phyloP scores from a whole-genome alignment of 2,888 invertebrate genomes.

The Stratiomys singularior region DNA sequence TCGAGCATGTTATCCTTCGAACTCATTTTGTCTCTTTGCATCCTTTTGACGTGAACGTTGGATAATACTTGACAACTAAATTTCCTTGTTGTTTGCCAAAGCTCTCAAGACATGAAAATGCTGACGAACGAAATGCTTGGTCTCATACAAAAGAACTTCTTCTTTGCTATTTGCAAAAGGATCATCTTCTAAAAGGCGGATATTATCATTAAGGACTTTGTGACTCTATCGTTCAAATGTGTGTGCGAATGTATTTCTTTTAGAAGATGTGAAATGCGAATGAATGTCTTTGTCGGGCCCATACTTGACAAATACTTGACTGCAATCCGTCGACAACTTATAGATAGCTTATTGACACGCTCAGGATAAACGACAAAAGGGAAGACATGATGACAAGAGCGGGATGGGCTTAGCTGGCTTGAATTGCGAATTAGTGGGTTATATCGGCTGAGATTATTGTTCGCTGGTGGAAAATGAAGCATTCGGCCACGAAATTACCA shows the following conservation, averaged over 20 bases:
- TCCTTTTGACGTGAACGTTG: not conserved
- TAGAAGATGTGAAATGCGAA: conserved; percentile 15
- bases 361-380: not conserved
- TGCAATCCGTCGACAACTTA: conserved; percentile 26
- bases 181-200: conserved; percentile 14
- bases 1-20: not conserved
- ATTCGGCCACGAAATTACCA: too few relatives aligned
- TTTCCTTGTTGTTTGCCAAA: not conserved
- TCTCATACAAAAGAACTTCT: not conserved
- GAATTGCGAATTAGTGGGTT: not conserved
- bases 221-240: not conserved
- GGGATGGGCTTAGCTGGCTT: not conserved
- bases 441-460: not conserved
- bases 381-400: not conserved
- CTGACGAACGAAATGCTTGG: conserved; percentile 22
- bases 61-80: not conserved
- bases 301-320: conserved; percentile 30
- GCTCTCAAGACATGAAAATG: conserved; percentile 28
- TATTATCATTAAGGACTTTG: conserved; percentile 11
- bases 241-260: not conserved
- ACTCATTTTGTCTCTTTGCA: not conserved
- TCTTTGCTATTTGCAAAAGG: conserved; percentile 26
- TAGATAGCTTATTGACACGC: conserved; percentile 23
- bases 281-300: conserved; percentile 16
- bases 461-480: too few relatives aligned